Base-by-base conservation (phyloP, 2,888 invertebrate species). In the Oxytorus armatus region DNA sequence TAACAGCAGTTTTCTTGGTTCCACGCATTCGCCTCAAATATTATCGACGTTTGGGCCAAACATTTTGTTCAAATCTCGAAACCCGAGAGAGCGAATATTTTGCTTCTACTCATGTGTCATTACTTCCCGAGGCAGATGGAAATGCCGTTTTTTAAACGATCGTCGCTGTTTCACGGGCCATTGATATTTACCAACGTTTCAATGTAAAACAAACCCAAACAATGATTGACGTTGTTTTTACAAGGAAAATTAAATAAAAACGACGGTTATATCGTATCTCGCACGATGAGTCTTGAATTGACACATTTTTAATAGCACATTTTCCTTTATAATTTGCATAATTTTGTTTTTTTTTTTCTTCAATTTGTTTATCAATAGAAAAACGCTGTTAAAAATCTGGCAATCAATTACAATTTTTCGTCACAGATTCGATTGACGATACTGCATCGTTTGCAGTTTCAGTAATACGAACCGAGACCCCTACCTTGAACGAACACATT, bases 261-360 rank as follows among this genome's bases (percentile, higher is more conserved):
- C 36, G 36, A 2, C 21, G n/a, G 4, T 39, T 11, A n/a, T 36
- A 39, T 21, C 11, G 1, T 36, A 21, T 33, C 16, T 21, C 39
- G 21, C 39, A 21, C 11, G 39, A 7, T 39, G 23, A 36, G 14
- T 8, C 21, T 33, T 39, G 36, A 21, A 66, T 49, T 36, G 25
- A 33, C 49, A 29, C 47, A 47, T 47, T 63, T 29, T 47, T 10
- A 63, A 63, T 4, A 44, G 44, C 47, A 29, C 44, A 14, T 49
- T 33, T 33, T 49, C 44, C 49, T 10, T 49, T 33, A 4, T 47
- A 21, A 33, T 49, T 36, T n/a, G 47, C 18, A 21, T 16, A 7
- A 16, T 63, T 29, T 4, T n/a, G n/a, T n/a, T n/a, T n/a, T n/a
- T n/a, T n/a, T n/a, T n/a, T n/a, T n/a, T n/a, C n/a, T n/a, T n/a